Evolutionary conservation across 2,888 invertebrate species (phyloP).

Genomic region (Drymonia ruficornis): DNA sequence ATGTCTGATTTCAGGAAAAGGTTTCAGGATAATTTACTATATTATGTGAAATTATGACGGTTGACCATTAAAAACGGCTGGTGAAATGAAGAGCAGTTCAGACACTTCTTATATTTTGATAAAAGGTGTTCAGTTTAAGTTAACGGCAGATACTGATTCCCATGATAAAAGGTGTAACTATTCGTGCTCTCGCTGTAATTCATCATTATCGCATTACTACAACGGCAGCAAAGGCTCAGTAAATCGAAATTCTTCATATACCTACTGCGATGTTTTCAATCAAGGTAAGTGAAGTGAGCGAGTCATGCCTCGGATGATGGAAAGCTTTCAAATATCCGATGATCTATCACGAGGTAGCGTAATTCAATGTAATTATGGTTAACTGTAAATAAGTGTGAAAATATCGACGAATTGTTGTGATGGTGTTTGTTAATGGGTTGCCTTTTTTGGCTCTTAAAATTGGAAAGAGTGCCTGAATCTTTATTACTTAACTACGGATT

Average conservation of each 20-base stretch:
- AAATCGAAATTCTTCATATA: not conserved
- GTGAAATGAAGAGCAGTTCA: too few relatives aligned
- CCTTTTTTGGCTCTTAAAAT: conserved; percentile 10
- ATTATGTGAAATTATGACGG: too few relatives aligned
- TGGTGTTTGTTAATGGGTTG: conserved; percentile 4
- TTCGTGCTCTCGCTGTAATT: not conserved
- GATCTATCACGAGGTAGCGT: conserved; percentile 17
- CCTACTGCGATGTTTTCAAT: conserved; percentile 26
- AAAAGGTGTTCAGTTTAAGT: too few relatives aligned
- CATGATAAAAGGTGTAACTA: not conserved
- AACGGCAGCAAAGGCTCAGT: not conserved
- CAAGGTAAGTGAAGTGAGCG: conserved; percentile 30
- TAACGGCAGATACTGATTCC: too few relatives aligned
- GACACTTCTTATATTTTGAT: too few relatives aligned
- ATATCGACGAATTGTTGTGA: conserved; percentile 6
- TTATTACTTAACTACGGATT: too few relatives aligned
- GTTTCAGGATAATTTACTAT: too few relatives aligned
- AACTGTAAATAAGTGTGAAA: conserved; percentile 8
- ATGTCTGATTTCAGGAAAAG: too few relatives aligned
- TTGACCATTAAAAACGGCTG: too few relatives aligned
- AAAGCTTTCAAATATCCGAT: conserved; percentile 46
- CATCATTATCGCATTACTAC: not conserved
- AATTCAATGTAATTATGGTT: conserved; percentile 13
- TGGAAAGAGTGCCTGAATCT: too few relatives aligned
- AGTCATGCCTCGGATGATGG: conserved; percentile 40